phyloP scores from a whole-genome alignment of 2,888 invertebrate genomes.

The Chydorus sphaericus region DNA sequence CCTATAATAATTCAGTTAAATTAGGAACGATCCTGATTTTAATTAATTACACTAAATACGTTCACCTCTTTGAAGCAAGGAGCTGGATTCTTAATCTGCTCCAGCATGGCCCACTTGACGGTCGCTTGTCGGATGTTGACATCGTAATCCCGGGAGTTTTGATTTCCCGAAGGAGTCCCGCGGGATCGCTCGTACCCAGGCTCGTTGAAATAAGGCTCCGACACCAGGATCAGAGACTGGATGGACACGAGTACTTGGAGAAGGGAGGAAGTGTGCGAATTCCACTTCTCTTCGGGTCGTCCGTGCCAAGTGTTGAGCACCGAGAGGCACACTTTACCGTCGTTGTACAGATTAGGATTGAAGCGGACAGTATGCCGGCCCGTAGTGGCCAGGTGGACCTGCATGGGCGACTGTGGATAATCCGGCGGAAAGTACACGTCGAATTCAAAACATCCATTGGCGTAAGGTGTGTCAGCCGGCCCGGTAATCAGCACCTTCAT shows the following conservation, averaged over 20 bases:
- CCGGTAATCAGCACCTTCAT: conserved; percentile 93
- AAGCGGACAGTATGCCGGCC: conserved; percentile 77
- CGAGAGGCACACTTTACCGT: conserved; percentile 88
- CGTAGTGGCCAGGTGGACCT: conserved; percentile 79
- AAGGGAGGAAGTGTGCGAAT: conserved; percentile 86
- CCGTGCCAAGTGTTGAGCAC: conserved; percentile 95
- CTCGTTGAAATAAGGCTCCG: conserved; percentile 90
- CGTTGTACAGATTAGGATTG: conserved; percentile 87
- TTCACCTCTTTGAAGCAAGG: conserved; percentile 76
- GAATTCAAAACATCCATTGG: conserved; percentile 80
- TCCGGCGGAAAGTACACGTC: conserved; percentile 72
- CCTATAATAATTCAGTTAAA: conserved; percentile 34
- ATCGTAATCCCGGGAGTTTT: conserved; percentile 85
- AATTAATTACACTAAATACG: neutral
- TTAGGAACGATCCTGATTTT: neutral
- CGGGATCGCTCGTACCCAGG: conserved; percentile 83
- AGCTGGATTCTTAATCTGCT: conserved; percentile 76
- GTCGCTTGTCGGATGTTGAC: conserved; percentile 89
- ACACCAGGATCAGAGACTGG: conserved; percentile 78
- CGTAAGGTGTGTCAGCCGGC: conserved; percentile 80
- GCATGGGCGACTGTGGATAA: conserved; percentile 64
- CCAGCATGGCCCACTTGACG: conserved; percentile 91
- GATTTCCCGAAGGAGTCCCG: conserved; percentile 72
- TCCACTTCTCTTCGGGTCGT: conserved; percentile 92
- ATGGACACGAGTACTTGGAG: conserved; percentile 76